Base-by-base conservation (phyloP, 1,140 invertebrate genomes). In the Ips typographus region DNA sequence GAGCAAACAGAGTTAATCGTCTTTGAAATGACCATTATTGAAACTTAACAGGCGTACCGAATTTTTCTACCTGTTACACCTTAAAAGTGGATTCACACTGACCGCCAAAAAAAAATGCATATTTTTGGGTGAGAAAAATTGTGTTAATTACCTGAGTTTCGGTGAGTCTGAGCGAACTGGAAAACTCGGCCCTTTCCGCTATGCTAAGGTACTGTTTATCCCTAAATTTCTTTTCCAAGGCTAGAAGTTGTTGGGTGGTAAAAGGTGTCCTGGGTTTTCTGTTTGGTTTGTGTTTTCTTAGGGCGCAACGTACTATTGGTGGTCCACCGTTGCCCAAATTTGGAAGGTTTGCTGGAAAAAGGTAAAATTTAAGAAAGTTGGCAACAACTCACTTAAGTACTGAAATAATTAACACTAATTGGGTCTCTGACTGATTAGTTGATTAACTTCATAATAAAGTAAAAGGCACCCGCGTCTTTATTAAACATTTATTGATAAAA, bases 171-270 rank as follows among this genome's bases (percentile, higher is more conserved):
- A 99, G 83, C 0, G 94, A 95, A 1, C 91, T 91, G 1, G 94
- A 96, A 82, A 99, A 99, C 80, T 98, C 97, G 0, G 97, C 97
- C 61, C 97, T 83, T 80, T 98, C 97, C 1, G 96, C 94, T 73
- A 99, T 96, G 74, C 94, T 94, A 61, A 99, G 84, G 82, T 99
- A 99, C 82, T 98, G 96, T 80, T 96, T 98, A 81, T 95, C 91
- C 5, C 91, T 85, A 84, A 98, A 99, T 84, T 98, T 99, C 83
- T 93, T 93, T 83, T 99, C 97, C 65, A 99, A 83, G 4, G 94
- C 91, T 40, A 97, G 81, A 41, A 99, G 84, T 80, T 99, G 97
- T 79, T 98, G 94, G 2, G 95, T 96, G 4, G 95, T 98, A 84
- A 99, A 99, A 1, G 96, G 96, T 0, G 96, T 99, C 59, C 96